These are phyloP conservation scores for Micropoecilia bifurca DNA, from an alignment of 2,797 vertebrate genomes.

Conservation along the genomic window DNA sequence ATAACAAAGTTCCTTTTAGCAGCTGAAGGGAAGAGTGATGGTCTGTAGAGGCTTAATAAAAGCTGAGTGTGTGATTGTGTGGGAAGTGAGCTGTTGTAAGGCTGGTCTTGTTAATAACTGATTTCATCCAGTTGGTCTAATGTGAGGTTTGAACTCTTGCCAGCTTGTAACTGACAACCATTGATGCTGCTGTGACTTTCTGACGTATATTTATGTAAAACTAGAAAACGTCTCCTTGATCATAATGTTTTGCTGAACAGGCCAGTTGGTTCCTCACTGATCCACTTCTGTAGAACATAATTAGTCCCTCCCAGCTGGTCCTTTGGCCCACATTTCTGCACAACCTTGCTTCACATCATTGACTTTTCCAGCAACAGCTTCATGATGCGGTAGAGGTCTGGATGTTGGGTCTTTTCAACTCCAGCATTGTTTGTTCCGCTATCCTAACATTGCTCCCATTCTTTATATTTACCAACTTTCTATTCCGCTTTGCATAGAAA, in stretches of 20 bases:
- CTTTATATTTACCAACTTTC: not conserved
- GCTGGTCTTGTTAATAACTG: not conserved
- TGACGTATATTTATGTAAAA: not conserved
- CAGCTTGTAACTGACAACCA: not conserved
- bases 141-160: not conserved
- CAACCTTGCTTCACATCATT: not conserved
- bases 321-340: not conserved
- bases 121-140: not conserved
- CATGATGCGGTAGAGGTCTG: not conserved
- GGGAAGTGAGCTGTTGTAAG: not conserved
- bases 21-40: not conserved
- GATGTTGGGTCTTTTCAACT: not conserved
- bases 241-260: not conserved
- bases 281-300: not conserved
- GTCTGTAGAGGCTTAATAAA: not conserved
- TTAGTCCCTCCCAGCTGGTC: not conserved
- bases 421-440: not conserved
- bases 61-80: not conserved
- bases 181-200: not conserved
- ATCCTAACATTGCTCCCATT: not conserved
- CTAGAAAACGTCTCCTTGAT: not conserved
- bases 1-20: not conserved
- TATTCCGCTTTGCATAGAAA: not conserved
- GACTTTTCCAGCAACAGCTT: not conserved
- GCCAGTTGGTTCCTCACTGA: not conserved